Conservation (phyloP, 2,888 invertebrate genomes). For the Nasonia oneida region DNA sequence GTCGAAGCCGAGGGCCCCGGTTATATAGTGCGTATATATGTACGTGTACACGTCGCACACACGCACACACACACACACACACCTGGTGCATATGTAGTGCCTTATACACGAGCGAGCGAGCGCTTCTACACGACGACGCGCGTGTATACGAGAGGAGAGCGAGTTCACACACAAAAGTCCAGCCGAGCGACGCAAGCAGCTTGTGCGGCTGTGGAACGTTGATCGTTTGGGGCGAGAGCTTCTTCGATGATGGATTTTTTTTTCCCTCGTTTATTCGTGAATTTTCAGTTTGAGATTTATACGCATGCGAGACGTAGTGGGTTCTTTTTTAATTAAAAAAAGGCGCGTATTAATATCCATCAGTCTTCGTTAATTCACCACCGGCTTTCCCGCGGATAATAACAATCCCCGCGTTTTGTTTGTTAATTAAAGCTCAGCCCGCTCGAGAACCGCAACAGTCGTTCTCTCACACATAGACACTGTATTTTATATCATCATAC, state of each 20-base stretch:
- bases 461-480: too few species aligned
- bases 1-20: not conserved
- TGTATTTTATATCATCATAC: too few species aligned
- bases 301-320: not conserved
- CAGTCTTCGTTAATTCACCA: not conserved
- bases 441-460: too few species aligned
- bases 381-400: too few species aligned
- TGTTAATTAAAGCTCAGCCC: too few species aligned
- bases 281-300: too few species aligned
- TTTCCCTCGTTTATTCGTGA: too few species aligned
- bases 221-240: too few species aligned
- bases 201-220: not conserved
- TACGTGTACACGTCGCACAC: too few species aligned
- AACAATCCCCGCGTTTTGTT: too few species aligned
- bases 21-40: too few species aligned
- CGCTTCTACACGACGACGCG: not conserved
- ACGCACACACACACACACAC: not conserved
- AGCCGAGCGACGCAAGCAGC: not conserved
- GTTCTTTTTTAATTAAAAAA: not conserved
- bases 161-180: slow-evolving; percentile 8
- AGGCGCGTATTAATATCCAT: not conserved
- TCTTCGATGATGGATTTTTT: too few species aligned
- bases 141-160: not conserved
- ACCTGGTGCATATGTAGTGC: not conserved
- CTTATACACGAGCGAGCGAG: not conserved